These are phyloP conservation scores for Upupa epops DNA, from an alignment of 2,113 vertebrate species.

Conservation along the genomic window DNA sequence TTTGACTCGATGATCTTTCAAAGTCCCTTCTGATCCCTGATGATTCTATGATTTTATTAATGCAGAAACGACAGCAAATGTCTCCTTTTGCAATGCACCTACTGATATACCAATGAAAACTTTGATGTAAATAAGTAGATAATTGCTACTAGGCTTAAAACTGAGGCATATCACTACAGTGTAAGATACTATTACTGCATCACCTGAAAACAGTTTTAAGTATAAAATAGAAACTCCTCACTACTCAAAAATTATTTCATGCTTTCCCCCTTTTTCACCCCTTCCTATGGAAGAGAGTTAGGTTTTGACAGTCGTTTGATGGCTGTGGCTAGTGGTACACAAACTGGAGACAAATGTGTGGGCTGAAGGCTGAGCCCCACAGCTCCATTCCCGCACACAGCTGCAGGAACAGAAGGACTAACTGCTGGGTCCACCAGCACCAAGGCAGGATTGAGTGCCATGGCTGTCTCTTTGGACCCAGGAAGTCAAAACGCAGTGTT, in stretches of 20 bases:
- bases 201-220: not conserved
- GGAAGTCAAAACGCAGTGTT: not conserved
- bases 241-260: not conserved
- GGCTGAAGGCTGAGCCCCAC: not conserved
- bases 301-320: not conserved
- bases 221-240: not conserved
- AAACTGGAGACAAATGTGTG: fast-evolving
- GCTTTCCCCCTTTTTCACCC: not conserved
- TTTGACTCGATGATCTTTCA: too few species aligned
- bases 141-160: not conserved
- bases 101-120: not conserved
- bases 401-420: fast-evolving
- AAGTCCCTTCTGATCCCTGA: too few species aligned
- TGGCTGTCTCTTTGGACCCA: fast-evolving
- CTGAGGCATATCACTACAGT: not conserved
- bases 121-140: not conserved
- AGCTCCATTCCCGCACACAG: not conserved
- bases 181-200: not conserved
- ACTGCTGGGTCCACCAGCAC: not conserved
- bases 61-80: not conserved
- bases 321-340: not conserved
- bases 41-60: too few species aligned
- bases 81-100: not conserved
- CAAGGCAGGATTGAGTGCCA: fast-evolving
- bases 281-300: too few species aligned